Base-by-base conservation (phyloP, 1,140 invertebrate species). In the Caenorhabditis briggsae region DNA sequence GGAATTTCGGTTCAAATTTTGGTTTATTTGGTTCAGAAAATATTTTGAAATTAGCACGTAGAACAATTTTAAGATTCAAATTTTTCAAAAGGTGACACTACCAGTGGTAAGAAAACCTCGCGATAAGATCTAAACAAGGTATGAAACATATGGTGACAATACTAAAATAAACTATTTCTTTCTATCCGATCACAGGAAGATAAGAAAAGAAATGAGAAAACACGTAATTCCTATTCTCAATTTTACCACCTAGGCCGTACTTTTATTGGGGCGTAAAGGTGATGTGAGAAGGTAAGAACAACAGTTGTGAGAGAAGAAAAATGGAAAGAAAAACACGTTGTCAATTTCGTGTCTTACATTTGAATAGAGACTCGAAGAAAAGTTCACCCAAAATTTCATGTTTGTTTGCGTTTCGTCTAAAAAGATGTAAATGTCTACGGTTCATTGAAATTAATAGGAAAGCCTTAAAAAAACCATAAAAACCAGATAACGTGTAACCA, bases 141-240 rank as follows among this genome's bases (percentile, higher is more conserved):
- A 53, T 70, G 25, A 50, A 23, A 78, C 43, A 78, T 50, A 78
- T 78, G 64, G 64, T 16, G 41, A 70, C 18, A 41, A 78, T 78
- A 78, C 14, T 78, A 78, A 78, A 78, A 78, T 46, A 48, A 50
- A 78, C 70, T 78, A 12, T 78, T 78, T 78, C 46, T 50, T 78
- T 78, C 50, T 53, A 78, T 78, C 18, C 46, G 70, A 50, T 78
- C 18, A 33, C 33, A 78, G 11, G 14, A 16, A 78, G 70, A 50
- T 78, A 5, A 50, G 70, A 78, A 23, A 78, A 16, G 46, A 78
- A 78, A 46, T 12, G 46, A 50, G 70, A 50, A 20, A 70, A 70
- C 64, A 70, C 43, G 70, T 78, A 18, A 50, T 46, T 78, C 46
- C 20, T n/a, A n/a, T 20, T 23, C 23, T 14, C 20, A 43, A 43